Base-by-base conservation (phyloP, 2,113 vertebrate species). In the Malurus melanocephalus region DNA sequence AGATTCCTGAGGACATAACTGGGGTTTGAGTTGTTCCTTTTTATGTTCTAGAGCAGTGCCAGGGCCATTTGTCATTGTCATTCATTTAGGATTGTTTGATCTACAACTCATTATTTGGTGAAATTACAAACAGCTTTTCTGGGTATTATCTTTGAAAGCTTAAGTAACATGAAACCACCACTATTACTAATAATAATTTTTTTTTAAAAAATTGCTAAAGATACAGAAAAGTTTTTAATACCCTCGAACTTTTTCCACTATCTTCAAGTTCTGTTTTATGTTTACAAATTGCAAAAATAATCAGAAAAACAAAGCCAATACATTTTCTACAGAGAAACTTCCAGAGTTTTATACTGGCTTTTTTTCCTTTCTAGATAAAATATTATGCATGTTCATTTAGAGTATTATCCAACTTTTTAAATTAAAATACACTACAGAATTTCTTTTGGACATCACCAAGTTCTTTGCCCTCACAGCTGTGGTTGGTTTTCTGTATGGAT, bases 11-110 rank as follows among this genome's bases (percentile, higher is more conserved):
- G 87, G 90, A 73, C 67, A 95, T 64, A 95, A 91, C 67, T 81
- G 92, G 93, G 94, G 65, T 78, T 94, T 92, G 64, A 96, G 84
- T 90, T 88, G 71, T 79, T 95, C 93, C 86, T 67, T 95, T 97
- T 95, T 67, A 95, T 88, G 78, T 93, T 90, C 84, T 92, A 92
- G 82, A 87, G 55, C 61, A 87, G 66, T 82, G 86, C 24, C 59
- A 85, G 88, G 65, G 77, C 40, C 93, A 88, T 93, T 94, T 93
- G 33, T 93, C 92, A 90, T 87, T 94, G 62, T 93, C 96, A 94
- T 95, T 94, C 93, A 95, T 95, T 95, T 90, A 90, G 83, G 86
- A 93, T 92, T 64, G 18, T 78, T 97, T 96, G 52, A 95, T 87
- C 78, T 91, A 84, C 80, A 93, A 57, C 45, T 95, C 77, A 73